phyloP scores from a whole-genome alignment of 2,888 invertebrate species.

The Blastobasis lacticolella region DNA sequence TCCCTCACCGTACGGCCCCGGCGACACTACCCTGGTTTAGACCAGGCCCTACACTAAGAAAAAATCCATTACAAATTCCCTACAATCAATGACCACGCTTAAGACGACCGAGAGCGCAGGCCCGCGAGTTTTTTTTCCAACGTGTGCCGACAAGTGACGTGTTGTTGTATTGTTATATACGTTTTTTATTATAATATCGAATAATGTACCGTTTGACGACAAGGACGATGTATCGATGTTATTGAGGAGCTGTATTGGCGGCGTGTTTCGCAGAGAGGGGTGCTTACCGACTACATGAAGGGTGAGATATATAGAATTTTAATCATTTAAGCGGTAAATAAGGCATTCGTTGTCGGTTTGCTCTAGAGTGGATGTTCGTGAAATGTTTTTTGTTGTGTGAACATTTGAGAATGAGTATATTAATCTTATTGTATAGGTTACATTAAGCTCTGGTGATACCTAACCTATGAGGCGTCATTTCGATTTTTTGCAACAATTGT shows the following conservation, averaged over 20 bases:
- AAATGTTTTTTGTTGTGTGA: no score
- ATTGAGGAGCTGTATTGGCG: conserved; percentile 23
- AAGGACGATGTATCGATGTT: conserved; percentile 35
- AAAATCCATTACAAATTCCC: conserved; percentile 22
- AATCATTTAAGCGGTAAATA: conserved; percentile 2
- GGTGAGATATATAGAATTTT: conserved; percentile 41
- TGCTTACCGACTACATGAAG: conserved; percentile 51
- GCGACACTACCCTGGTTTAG: conserved; percentile 40
- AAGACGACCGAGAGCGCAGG: conserved; percentile 18
- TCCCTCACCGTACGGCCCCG: conserved; percentile 54
- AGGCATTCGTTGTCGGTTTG: background rate
- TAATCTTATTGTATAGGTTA: no score
- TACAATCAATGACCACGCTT: conserved; percentile 24
- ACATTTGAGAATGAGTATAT: no score
- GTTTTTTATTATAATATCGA: conserved; percentile 19
- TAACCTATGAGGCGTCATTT: no score
- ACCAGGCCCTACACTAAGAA: conserved; percentile 8
- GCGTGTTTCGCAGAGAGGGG: conserved; percentile 31
- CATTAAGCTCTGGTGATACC: no score
- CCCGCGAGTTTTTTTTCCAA: conserved; percentile 9
- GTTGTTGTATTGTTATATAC: conserved; percentile 21
- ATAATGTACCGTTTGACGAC: conserved; percentile 19
- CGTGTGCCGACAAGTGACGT: conserved; percentile 23
- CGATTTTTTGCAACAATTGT: no score
- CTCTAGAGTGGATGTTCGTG: no score